Percentiles rank a stretch among this genome's conserved stretches.
These are phyloP conservation scores for Cyrtodaria siliqua DNA, from an alignment of 2,888 invertebrate species.

Conservation along the genomic window DNA sequence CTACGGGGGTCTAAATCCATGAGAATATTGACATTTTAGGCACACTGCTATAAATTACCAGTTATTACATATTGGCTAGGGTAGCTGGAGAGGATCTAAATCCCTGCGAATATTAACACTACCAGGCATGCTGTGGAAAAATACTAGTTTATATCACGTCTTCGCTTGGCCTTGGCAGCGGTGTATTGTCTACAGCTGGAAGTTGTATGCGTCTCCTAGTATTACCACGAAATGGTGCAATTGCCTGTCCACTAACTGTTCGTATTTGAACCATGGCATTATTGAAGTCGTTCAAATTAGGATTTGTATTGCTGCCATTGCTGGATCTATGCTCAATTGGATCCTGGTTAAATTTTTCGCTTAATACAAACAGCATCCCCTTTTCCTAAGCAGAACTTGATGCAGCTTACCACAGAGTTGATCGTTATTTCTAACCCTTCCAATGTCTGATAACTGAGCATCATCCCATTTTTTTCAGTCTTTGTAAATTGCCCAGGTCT, in stretches of 20 bases:
- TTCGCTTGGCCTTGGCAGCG: no score
- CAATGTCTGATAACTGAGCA: neutral
- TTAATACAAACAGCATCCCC: conserved; percentile 32
- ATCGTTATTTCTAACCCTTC: neutral
- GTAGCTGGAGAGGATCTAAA: no score
- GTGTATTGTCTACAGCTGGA: no score
- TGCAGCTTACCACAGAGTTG: neutral
- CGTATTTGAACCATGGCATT: neutral
- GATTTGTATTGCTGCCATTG: neutral
- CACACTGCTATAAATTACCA: no score
- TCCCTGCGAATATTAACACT: no score
- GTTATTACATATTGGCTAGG: no score
- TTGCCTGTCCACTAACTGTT: no score
- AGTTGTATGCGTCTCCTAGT: neutral
- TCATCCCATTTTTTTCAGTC: neutral
- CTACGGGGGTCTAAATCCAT: no score
- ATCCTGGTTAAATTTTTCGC: conserved; percentile 33
- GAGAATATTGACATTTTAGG: no score
- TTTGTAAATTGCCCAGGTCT: neutral
- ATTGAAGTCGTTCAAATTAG: neutral
- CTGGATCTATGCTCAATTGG: neutral
- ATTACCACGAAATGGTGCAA: neutral
- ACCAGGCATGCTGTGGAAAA: no score
- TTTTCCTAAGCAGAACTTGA: neutral
- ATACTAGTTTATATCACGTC: no score